Evolutionary conservation across 2,888 invertebrate species (phyloP), one percentile per base, ranked within the genome.

Genomic region (Polietes domitor): DNA sequence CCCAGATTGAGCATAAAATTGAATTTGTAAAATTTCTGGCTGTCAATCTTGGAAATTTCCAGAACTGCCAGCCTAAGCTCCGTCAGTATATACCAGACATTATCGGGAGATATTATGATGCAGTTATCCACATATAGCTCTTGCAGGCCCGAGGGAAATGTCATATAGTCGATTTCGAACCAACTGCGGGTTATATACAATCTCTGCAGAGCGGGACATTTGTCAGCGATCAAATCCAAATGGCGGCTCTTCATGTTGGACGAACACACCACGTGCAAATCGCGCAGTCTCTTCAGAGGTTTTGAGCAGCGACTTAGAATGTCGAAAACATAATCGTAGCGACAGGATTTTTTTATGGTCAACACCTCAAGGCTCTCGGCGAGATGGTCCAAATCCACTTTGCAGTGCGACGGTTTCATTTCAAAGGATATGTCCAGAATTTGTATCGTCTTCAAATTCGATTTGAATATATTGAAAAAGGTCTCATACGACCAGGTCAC

Each of bases 41-140:
- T 53, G 5, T 53, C 53, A 21, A 53, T 53, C 21, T 53, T 53
- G 53, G 53, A 53, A 6, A 53, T 53, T 53, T 53, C 53, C 53
- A 53, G 21, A 53, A 53, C 53, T 1, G 10, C 7, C 3, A 53
- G 19, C 9, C 19, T 21, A 6, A 53, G 9, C 10, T 53, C 21
- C 2, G 53, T 53, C 17, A 53, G 19, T 6, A 53, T 53, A 53
- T 53, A 21, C 53, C 53, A 53, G 0, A 21, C 53, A 53, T 53
- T 53, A 19, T 21, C 53, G 19, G 53, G 53, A 21, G 53, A 53
- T 21, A 53, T 10, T 53, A 53, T 53, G 4, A 53, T 10, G 21
- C 53, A 53, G 17, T 53, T 53, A 21, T 53, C 53, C 21, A 53
- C 21, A 21, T 53, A 21, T 21, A 53, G 19, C 9, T 53, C 53